Base-by-base conservation (phyloP, 2,797 vertebrate genomes). In the Pelodytes ibericus region DNA sequence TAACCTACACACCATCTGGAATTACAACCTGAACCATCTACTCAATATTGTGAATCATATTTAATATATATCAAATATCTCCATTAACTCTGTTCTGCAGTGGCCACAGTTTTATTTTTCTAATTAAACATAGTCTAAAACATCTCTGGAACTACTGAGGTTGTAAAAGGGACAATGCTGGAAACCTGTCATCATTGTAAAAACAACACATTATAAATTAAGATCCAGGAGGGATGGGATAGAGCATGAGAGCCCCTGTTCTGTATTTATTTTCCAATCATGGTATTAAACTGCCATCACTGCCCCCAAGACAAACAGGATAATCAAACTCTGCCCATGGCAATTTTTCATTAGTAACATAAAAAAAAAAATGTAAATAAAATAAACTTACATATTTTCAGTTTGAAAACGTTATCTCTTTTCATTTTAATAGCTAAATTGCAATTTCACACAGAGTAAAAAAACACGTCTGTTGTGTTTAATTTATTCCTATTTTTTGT, bases 181-280 rank as follows among this genome's bases (percentile, higher is more conserved):
- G 5, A 36, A 36, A 36, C 33, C 33, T 11, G 5, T 36, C 33
- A 6, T 36, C 33, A 36, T 11, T 6, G 33, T 36, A 6, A 6
- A 11, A 36, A 36, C 5, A 36, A 36, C 11, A n/a, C n/a, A n/a
- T n/a, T n/a, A n/a, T 36, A 36, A 36, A 36, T 36, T 5, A 36
- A 36, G 33, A 36, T 36, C 33, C 33, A 36, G 51, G 25, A 71
- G 49, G 31, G 27, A n/a, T 74, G 49, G 33, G 65, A 33, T 11
- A 18, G 60, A 65, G 67, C 27, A 26, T 58, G 31, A 58, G 20
- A 29, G 33, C 60, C 20, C 71, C 36, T 66, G 15, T 65, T 71
- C 51, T 77, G 51, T 72, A 72, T 66, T 77, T 65, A 65, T 77
- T 76, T 64, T 77, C 67, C 68, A 71, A n/a, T 65, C 41, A 77